Percentiles rank a stretch among this genome's conserved stretches.
phyloP scores from a whole-genome alignment of 2,113 vertebrate genomes.

The Cygnus buccinator region DNA sequence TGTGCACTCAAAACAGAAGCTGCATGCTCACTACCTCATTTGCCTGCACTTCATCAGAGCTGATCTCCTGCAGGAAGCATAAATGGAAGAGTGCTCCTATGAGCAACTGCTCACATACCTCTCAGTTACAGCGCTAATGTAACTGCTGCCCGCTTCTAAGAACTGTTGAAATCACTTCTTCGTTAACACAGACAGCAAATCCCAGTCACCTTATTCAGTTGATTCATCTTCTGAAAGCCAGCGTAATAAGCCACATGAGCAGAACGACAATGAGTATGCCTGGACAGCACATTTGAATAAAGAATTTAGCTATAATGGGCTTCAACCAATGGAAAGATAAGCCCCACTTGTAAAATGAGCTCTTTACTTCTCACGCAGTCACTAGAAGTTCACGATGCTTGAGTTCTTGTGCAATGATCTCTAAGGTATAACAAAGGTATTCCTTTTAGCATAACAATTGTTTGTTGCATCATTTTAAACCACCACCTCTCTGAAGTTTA shows the following conservation, averaged over 20 bases:
- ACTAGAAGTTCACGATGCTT: not conserved
- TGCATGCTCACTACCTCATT: accelerated
- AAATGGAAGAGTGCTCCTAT: not conserved
- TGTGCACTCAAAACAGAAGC: accelerated
- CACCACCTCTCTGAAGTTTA: not conserved
- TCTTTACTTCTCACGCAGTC: not conserved
- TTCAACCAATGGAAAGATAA: not conserved
- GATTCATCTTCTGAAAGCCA: not conserved
- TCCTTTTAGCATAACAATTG: not conserved
- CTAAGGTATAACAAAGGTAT: not conserved
- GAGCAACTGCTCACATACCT: not conserved
- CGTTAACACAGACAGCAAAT: not conserved
- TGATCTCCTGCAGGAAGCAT: not conserved
- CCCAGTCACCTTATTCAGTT: not conserved
- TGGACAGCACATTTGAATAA: not conserved
- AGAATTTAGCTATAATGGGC: not conserved
- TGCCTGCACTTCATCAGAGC: not conserved
- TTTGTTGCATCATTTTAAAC: accelerated
- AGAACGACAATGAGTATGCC: not conserved
- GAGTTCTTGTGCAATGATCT: not conserved
- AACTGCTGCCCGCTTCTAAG: not conserved
- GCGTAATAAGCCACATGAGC: not conserved
- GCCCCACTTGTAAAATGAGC: not conserved
- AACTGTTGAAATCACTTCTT: not conserved
- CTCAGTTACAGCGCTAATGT: not conserved